Evolutionary conservation across 2,113 vertebrate species (phyloP).

Genomic region (Gymnorhina tibicen): DNA sequence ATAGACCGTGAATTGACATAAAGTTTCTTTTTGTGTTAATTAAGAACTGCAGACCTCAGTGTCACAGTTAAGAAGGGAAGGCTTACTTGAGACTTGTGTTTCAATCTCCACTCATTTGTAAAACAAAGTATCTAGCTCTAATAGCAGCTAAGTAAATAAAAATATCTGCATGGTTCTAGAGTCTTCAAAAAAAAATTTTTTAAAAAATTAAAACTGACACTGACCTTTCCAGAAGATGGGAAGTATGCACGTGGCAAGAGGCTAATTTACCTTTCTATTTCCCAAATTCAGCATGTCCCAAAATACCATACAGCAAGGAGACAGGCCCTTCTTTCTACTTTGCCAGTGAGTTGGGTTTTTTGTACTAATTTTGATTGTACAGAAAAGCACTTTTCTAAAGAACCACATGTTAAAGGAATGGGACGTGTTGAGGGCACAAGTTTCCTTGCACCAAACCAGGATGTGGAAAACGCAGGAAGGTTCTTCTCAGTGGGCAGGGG

Average conservation of each 20-base stretch:
- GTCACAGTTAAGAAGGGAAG: conserved; percentile 14
- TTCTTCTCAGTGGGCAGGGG: not conserved
- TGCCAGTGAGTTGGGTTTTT: conserved; percentile 86
- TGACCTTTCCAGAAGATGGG: conserved; percentile 74
- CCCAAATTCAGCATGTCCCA: conserved; percentile 86
- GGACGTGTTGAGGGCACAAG: conserved; percentile 62
- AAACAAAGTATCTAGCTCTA: conserved; percentile 43
- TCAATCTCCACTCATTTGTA: conserved; percentile 44
- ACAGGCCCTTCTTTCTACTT: conserved; percentile 88
- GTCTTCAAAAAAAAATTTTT: not conserved
- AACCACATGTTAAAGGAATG: conserved; percentile 67
- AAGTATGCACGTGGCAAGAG: conserved; percentile 69
- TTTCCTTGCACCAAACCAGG: conserved; percentile 73
- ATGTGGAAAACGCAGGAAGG: conserved; percentile 46
- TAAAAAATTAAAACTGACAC: conserved; percentile 9
- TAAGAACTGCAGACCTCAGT: not conserved
- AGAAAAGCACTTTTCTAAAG: conserved; percentile 76
- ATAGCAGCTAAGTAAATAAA: conserved; percentile 55
- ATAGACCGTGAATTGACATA: not conserved
- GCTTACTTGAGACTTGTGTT: not conserved
- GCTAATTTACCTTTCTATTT: conserved; percentile 86
- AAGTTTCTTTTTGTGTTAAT: conserved; percentile 20
- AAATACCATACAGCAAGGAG: conserved; percentile 87
- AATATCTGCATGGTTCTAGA: conserved; percentile 68
- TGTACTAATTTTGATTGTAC: conserved; percentile 78